Evolutionary conservation across 2,113 vertebrate genomes (phyloP).

Genomic region (Pteruthius melanotis): DNA sequence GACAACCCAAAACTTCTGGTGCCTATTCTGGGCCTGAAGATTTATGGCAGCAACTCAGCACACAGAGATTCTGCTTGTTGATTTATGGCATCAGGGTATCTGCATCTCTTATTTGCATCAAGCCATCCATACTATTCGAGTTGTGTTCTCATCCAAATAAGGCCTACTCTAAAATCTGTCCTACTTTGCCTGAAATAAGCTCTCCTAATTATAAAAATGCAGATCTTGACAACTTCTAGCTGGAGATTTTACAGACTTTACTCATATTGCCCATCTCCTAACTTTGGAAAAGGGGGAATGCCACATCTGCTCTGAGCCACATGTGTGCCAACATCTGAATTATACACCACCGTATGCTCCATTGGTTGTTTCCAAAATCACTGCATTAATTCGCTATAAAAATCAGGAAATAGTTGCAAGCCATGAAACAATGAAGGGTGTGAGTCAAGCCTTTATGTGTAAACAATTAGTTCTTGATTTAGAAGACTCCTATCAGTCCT

Average conservation of each 20-base stretch:
- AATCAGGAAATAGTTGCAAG: neutral
- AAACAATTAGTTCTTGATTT: neutral
- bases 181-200: neutral
- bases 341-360: rapidly evolving
- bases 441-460: neutral
- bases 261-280: neutral
- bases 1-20: neutral
- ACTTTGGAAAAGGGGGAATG: neutral
- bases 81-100: constrained; percentile 28
- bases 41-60: constrained; percentile 25
- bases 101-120: constrained; percentile 35
- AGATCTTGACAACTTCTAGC: neutral
- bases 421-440: neutral
- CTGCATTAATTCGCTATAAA: neutral
- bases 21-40: neutral
- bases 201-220: constrained; percentile 1
- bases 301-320: neutral
- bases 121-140: neutral
- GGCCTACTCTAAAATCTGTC: neutral
- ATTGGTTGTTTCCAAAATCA: neutral
- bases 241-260: neutral
- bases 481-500: neutral
- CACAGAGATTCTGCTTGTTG: neutral
- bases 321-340: neutral
- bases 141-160: constrained; percentile 36